Conservation (phyloP, 2,113 vertebrate species). For the Loxodonta africana region DNA sequence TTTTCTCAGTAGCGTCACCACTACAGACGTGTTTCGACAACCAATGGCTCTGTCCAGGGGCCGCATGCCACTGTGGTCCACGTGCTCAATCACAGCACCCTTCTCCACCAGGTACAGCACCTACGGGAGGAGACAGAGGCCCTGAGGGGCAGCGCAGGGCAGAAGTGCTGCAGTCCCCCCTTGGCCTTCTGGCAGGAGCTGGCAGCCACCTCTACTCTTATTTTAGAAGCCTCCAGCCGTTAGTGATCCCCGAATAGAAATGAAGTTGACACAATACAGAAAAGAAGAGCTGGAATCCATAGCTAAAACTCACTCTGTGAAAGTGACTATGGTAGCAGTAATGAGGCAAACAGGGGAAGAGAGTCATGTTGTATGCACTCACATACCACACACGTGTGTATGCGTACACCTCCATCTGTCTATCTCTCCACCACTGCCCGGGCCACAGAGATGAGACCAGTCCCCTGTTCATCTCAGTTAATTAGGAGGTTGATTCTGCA, state of each 20-base stretch:
- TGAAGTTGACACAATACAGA: neutral
- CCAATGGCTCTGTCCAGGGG: constrained; percentile 98
- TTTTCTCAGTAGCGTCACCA: constrained; percentile 96
- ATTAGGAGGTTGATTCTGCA: neutral
- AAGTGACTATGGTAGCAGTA: neutral
- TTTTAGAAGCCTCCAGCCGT: neutral
- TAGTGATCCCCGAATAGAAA: neutral
- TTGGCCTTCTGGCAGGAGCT: rapidly evolving
- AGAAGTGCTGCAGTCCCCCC: rapidly evolving
- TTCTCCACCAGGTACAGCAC: constrained; percentile 98
- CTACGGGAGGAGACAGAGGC: constrained; percentile 82
- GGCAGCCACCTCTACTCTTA: neutral
- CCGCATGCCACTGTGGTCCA: constrained; percentile 98
- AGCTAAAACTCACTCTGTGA: neutral
- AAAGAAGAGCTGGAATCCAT: neutral
- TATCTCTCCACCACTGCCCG: neutral
- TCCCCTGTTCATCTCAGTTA: neutral
- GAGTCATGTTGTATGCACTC: rapidly evolving
- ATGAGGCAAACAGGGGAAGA: neutral
- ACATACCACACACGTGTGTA: rapidly evolving
- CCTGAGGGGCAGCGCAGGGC: neutral
- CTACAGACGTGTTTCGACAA: constrained; percentile 96
- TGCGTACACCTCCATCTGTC: neutral
- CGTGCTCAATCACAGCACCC: constrained; percentile 97
- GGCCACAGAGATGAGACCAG: neutral